phyloP scores from a whole-genome alignment of 2,113 vertebrate genomes.

The Hemiscyllium ocellatum region DNA sequence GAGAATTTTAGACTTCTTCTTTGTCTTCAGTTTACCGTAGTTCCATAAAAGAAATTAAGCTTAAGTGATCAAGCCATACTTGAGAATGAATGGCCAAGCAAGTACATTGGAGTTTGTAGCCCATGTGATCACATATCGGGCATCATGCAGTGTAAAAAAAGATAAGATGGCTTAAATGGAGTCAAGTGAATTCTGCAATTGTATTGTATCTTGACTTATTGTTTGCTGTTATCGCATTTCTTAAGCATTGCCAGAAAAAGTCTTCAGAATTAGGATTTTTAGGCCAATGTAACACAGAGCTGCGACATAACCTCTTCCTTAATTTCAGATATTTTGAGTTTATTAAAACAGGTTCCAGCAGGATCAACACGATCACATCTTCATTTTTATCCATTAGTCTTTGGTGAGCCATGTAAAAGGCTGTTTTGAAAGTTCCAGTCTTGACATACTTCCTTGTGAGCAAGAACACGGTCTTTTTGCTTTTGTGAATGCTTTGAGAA shows the following conservation, averaged over 20 bases:
- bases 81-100: not conserved
- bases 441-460: constrained; percentile 57
- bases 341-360: constrained; percentile 71
- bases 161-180: not conserved
- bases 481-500: constrained; percentile 61
- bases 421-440: constrained; percentile 64
- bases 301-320: constrained; percentile 59
- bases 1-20: not conserved
- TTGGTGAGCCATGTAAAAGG: constrained; percentile 68
- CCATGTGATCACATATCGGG: not conserved
- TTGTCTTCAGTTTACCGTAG: not conserved
- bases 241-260: constrained; percentile 70
- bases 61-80: not conserved
- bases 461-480: constrained; percentile 66
- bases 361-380: constrained; percentile 68
- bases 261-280: constrained; percentile 59
- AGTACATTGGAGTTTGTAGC: not conserved
- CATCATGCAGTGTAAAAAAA: not conserved
- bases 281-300: constrained; percentile 73
- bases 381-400: constrained; percentile 65
- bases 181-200: not conserved
- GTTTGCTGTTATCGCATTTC: constrained; percentile 55
- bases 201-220: constrained; percentile 45
- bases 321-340: constrained; percentile 69
- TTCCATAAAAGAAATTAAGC: not conserved